Conservation (phyloP, 2,888 invertebrate species). For the Caenorhabditis angaria region DNA sequence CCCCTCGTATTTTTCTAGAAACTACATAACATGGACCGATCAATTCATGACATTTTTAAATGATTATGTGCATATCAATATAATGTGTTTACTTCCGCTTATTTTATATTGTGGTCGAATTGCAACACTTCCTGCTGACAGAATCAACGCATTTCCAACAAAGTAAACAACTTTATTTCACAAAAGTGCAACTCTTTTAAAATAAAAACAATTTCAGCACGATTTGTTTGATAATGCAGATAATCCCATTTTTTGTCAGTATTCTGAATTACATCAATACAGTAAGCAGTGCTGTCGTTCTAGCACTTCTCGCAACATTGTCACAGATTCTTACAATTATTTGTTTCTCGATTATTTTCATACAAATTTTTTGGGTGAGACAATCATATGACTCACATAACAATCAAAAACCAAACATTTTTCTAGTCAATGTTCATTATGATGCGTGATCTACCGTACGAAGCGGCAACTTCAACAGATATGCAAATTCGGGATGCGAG, state of each 20-base stretch:
- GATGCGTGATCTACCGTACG: constrained; percentile 43
- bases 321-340: constrained; percentile 44
- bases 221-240: constrained; percentile 51
- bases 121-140: constrained; percentile 40
- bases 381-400: not conserved
- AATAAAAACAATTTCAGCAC: constrained; percentile 35
- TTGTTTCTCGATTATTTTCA: constrained; percentile 32
- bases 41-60: constrained; percentile 35
- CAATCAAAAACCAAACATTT: not conserved
- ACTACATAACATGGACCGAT: constrained; percentile 41
- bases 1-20: constrained; percentile 13
- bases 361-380: constrained; percentile 39
- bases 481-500: constrained; percentile 55
- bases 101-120: constrained; percentile 48
- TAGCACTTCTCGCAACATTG: constrained; percentile 36
- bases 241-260: constrained; percentile 51
- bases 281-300: constrained; percentile 22
- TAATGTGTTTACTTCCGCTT: constrained; percentile 35
- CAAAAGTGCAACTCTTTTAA: not conserved
- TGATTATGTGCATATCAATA: constrained; percentile 47
- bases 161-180: constrained; percentile 37
- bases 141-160: constrained; percentile 51
- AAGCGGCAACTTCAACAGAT: constrained; percentile 46
- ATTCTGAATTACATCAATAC: constrained; percentile 38
- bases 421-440: constrained; percentile 43